Evolutionary conservation across 2,113 vertebrate species (phyloP), one percentile per base, ranked within the genome.

Genomic region (Ciconia maguari): DNA sequence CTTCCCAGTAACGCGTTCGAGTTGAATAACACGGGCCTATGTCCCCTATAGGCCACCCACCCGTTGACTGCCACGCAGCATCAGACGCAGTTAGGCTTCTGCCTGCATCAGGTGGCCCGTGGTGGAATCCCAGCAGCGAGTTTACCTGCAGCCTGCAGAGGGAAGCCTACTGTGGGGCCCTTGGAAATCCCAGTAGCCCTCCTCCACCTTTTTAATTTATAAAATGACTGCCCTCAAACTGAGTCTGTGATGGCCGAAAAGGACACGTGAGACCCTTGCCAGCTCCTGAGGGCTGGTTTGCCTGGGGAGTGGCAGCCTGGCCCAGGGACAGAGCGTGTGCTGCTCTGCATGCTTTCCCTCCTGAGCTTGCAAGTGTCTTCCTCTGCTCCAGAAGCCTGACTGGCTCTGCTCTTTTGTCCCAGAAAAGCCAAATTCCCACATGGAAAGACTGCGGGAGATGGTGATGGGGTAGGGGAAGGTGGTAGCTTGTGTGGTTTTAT

Each of bases 31-130:
- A 6, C 13, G 17, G 55, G 11, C 13, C 10, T 7, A 0, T 13
- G 74, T 44, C 30, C 26, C 21, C 38, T 36, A 1, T 4, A 49
- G 15, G 19, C 13, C 42, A 41, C 57, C 54, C 51, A 36, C 4
- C 0, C 1, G 7, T 18, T 71, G n/a, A 9, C 36, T 36, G 72
- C 65, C 36, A 26, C 10, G 6, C 0, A 3, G 69, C 82, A 48
- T 32, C 76, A 42, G 25, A 20, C 9, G 24, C 49, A 18, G 6
- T 1, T 3, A 36, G 25, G 34, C 42, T 83, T 32, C 70, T 83
- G 65, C 86, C n/a, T 15, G 7, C 27, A 11, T 34, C 54, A 14
- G 4, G 30, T 38, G 26, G 17, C 11, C 49, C 22, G 0, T 6
- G 49, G 49, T 64, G 57, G 32, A 34, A 17, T 1, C 32, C 14